Conservation (phyloP, 2,888 invertebrate genomes). For the Brachyptera risi region DNA sequence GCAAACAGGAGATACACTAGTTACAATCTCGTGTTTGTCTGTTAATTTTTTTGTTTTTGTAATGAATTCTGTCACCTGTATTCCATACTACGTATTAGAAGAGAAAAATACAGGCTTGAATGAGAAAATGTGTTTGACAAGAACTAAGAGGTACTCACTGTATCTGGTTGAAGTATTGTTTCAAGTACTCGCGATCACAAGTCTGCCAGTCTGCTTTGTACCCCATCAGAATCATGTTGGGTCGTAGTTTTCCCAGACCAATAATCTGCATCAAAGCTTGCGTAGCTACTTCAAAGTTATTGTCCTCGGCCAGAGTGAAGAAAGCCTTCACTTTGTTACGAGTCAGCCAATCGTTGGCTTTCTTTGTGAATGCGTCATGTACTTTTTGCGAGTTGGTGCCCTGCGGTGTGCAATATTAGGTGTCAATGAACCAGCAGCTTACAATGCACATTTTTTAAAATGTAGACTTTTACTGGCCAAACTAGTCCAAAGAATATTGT, state of each 20-base stretch:
- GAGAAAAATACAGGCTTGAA: too few species aligned
- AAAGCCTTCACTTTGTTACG: slow-evolving; percentile 58
- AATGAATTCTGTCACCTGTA: too few species aligned
- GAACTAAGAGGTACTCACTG: slow-evolving; percentile 44
- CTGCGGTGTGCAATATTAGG: too few species aligned
- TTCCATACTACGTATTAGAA: too few species aligned
- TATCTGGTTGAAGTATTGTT: slow-evolving; percentile 55
- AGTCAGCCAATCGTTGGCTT: slow-evolving; percentile 69
- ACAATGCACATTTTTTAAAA: too few species aligned
- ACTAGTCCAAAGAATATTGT: too few species aligned
- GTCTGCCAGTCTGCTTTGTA: slow-evolving; percentile 54
- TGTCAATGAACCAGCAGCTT: too few species aligned
- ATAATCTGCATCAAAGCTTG: slow-evolving; percentile 48
- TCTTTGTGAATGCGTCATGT: slow-evolving; percentile 40
- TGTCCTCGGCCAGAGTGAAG: slow-evolving; percentile 45
- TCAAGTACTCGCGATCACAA: slow-evolving; percentile 44
- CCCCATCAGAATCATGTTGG: slow-evolving; percentile 55
- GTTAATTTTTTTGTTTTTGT: too few species aligned
- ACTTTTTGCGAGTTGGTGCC: slow-evolving; percentile 40
- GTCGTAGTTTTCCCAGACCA: slow-evolving; percentile 54
- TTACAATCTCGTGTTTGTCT: too few species aligned
- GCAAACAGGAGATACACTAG: too few species aligned
- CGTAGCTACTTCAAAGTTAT: slow-evolving; percentile 42
- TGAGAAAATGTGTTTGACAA: neutral
- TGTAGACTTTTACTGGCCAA: too few species aligned